Evolutionary conservation across 2,113 vertebrate species (phyloP).

Genomic region (Chloroceryle aenea): DNA sequence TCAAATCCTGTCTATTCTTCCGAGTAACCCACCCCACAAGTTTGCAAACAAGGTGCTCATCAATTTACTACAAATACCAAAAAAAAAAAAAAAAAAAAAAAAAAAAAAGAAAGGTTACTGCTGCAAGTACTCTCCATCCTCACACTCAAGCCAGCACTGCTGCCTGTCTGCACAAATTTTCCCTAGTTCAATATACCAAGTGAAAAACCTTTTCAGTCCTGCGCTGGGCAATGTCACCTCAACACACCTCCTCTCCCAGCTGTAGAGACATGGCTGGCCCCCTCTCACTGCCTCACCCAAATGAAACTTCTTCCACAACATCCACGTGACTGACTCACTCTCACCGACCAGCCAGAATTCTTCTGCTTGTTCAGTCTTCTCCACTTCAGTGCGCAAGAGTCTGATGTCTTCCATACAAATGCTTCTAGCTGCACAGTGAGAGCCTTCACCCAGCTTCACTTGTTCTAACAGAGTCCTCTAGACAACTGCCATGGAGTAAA

Average conservation of each 20-base stretch:
- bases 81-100: not conserved
- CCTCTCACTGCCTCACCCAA: not conserved
- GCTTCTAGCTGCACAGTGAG: not conserved
- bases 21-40: not conserved
- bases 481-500: not conserved
- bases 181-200: not conserved
- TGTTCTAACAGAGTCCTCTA: not conserved
- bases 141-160: not conserved
- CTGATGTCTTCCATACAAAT: not conserved
- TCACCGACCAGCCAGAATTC: not conserved
- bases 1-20: not conserved
- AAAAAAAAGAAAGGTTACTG: not conserved
- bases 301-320: not conserved
- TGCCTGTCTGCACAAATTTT: not conserved
- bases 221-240: not conserved
- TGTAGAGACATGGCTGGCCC: not conserved
- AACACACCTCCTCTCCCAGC: not conserved
- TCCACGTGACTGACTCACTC: not conserved
- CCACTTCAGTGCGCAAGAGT: not conserved
- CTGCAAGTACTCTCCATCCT: not conserved
- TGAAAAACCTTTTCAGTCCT: not conserved
- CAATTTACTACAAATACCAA: not conserved
- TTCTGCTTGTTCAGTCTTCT: not conserved
- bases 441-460: not conserved
- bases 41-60: not conserved